Conservation (phyloP, 2,113 vertebrate genomes). For the Eublepharis macularius region DNA sequence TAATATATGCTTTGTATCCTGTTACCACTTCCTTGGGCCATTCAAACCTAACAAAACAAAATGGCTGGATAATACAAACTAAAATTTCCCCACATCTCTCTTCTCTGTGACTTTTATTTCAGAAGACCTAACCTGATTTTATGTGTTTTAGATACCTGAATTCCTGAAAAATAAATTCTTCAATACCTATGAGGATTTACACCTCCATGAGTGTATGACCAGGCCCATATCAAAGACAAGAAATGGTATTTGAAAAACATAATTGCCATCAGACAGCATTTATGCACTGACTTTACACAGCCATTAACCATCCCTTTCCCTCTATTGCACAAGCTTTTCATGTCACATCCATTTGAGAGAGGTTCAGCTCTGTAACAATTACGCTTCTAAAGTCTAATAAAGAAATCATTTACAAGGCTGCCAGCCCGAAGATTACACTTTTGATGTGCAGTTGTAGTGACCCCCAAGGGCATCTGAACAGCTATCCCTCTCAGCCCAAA, state of each 20-base stretch:
- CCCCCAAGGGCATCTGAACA: slow-evolving; percentile 47
- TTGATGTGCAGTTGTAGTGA: slow-evolving; percentile 45
- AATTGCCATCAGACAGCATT: slow-evolving; percentile 41
- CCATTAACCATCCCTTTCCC: slow-evolving; percentile 17
- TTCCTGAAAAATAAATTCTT: slow-evolving; percentile 15
- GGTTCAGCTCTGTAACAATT: slow-evolving; percentile 59
- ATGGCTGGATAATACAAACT: neutral
- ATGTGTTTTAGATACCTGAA: neutral
- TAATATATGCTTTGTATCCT: neutral
- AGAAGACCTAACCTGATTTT: neutral
- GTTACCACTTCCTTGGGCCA: neutral
- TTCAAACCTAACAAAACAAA: neutral
- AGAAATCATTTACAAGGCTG: slow-evolving; percentile 65
- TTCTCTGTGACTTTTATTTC: neutral
- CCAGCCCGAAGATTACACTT: slow-evolving; percentile 51
- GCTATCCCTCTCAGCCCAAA: slow-evolving; percentile 46
- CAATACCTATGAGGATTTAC: slow-evolving; percentile 35
- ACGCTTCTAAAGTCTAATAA: slow-evolving; percentile 64
- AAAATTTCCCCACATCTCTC: neutral
- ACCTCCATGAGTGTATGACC: slow-evolving; percentile 19
- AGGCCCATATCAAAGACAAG: slow-evolving; percentile 37
- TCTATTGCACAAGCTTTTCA: slow-evolving; percentile 9
- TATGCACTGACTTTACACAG: slow-evolving; percentile 41
- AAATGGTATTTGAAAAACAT: slow-evolving; percentile 46
- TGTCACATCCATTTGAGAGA: slow-evolving; percentile 49